Evolutionary conservation across 2,797 vertebrate genomes (phyloP).

Genomic region (Euthynnus affinis): DNA sequence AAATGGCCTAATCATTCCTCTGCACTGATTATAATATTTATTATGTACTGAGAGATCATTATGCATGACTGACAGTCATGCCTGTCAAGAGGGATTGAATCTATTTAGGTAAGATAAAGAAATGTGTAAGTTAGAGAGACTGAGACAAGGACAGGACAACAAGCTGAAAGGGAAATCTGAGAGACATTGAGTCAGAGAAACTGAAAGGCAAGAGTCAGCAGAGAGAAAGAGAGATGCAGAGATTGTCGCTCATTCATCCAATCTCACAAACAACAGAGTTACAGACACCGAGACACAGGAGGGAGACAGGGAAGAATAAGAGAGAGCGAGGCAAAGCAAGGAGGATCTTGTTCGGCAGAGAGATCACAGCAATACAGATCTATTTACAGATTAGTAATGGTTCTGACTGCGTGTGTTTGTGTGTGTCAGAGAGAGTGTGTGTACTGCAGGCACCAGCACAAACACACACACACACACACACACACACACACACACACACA

Average conservation of each 20-base stretch:
- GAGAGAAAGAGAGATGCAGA: conserved; percentile 45
- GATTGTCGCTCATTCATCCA: conserved; percentile 69
- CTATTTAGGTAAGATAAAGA: conserved; percentile 30
- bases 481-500: conserved; percentile 3
- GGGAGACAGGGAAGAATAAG: conserved; percentile 54
- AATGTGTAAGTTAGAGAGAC: conserved; percentile 26
- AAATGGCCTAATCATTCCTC: conserved; percentile 10
- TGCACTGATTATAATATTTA: conserved; percentile 15
- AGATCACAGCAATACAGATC: conserved; percentile 72
- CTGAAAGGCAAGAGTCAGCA: conserved; percentile 62
- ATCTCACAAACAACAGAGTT: conserved; percentile 64
- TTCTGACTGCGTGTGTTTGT: conserved; percentile 42
- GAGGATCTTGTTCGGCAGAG: conserved; percentile 64
- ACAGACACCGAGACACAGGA: conserved; percentile 52
- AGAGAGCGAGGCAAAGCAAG: conserved; percentile 49
- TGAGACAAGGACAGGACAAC: conserved; percentile 32
- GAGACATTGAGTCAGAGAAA: conserved; percentile 58
- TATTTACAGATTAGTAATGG: conserved; percentile 76
- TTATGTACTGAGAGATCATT: not conserved
- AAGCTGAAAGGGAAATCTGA: conserved; percentile 47
- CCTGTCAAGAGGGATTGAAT: conserved; percentile 30
- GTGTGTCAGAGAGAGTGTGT: conserved; percentile 13
- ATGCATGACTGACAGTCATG: conserved; percentile 32
- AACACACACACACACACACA: not conserved
- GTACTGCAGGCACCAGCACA: conserved; percentile 2